Conservation (phyloP, 2,113 vertebrate species). For the Mellivora capensis region DNA sequence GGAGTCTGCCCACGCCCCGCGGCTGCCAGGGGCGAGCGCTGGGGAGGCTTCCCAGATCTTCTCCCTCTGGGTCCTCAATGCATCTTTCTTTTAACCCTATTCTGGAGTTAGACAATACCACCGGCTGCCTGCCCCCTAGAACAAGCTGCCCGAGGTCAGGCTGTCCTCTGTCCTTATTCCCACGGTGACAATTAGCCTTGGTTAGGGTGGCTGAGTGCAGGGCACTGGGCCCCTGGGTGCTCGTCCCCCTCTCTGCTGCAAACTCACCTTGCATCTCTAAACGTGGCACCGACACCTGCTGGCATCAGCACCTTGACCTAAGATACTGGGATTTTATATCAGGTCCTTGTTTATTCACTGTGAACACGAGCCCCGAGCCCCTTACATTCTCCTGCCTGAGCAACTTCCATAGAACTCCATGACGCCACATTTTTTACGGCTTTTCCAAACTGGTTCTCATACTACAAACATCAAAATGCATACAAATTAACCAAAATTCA, state of each 20-base stretch:
- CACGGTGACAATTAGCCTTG: neutral
- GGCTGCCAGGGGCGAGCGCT: neutral
- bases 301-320: neutral
- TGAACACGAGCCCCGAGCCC: neutral
- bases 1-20: neutral
- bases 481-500: neutral
- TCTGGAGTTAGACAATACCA: neutral
- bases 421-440: neutral
- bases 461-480: neutral
- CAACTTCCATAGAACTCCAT: neutral
- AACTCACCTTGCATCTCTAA: neutral
- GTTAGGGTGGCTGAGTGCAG: neutral
- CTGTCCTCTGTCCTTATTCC: neutral
- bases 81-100: neutral
- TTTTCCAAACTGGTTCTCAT: neutral
- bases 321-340: neutral
- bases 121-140: neutral
- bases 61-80: neutral
- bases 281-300: neutral
- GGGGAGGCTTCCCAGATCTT: neutral
- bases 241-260: neutral
- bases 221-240: neutral
- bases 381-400: neutral
- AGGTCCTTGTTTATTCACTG: neutral
- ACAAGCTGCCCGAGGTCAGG: neutral